Percentiles rank a stretch among this genome's conserved stretches.
These are phyloP conservation scores for Chrysolophus pictus DNA, from an alignment of 2,797 vertebrate genomes.

Conservation along the genomic window DNA sequence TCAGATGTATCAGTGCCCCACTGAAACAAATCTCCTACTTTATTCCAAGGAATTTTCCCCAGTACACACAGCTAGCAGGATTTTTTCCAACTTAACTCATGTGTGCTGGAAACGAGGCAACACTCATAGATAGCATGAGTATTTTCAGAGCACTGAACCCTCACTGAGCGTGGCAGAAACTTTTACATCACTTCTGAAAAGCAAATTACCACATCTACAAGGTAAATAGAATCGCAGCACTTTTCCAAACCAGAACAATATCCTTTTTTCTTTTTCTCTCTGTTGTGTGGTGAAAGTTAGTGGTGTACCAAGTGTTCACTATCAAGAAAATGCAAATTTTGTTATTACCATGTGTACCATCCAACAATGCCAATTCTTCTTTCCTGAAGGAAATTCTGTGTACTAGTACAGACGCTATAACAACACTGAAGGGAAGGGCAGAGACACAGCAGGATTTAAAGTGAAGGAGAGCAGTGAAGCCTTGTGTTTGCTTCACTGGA, in stretches of 20 bases:
- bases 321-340: neutral
- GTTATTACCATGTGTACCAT: fast-evolving
- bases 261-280: neutral
- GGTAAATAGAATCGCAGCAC: neutral
- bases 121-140: fast-evolving
- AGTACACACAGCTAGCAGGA: fast-evolving
- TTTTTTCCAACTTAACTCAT: neutral
- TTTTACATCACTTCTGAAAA: neutral
- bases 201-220: fast-evolving
- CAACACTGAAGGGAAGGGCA: fast-evolving
- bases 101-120: fast-evolving
- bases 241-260: neutral
- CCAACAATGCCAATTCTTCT: neutral
- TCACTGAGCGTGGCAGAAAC: neutral
- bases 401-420: neutral
- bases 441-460: neutral
- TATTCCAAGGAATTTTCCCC: neutral
- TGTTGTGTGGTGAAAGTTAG: fast-evolving
- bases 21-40: neutral
- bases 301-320: fast-evolving
- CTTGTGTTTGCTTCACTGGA: fast-evolving
- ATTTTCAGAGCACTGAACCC: neutral
- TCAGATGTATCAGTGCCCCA: neutral
- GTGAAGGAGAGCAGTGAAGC: neutral
- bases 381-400: neutral